Percentiles rank a stretch among this genome's conserved stretches.
Evolutionary conservation across 2,797 vertebrate genomes (phyloP).

Genomic region (Esox masquinongy): DNA sequence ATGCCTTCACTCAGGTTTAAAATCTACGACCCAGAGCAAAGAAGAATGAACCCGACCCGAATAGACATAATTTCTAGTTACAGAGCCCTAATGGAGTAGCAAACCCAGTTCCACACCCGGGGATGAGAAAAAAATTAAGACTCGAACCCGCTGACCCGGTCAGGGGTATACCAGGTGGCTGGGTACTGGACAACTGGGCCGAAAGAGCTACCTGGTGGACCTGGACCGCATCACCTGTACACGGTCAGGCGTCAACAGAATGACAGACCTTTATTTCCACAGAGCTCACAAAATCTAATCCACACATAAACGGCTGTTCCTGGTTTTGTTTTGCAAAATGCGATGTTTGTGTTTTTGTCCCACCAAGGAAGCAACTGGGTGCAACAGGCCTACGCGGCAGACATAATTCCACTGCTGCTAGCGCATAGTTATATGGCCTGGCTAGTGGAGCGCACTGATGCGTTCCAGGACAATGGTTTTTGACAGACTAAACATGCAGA

Average conservation of each 20-base stretch:
- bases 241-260: not conserved
- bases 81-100: too few relatives aligned
- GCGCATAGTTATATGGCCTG: not conserved
- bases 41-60: too few relatives aligned
- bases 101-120: too few relatives aligned
- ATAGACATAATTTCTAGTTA: too few relatives aligned
- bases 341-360: not conserved
- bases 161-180: not conserved
- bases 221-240: not conserved
- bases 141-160: too few relatives aligned
- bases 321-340: not conserved
- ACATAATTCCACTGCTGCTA: not conserved
- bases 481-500: constrained; percentile 62
- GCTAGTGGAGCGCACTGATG: not conserved
- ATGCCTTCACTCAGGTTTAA: too few relatives aligned
- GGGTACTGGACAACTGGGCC: not conserved
- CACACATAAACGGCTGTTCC: too few relatives aligned
- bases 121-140: too few relatives aligned
- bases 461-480: constrained; percentile 39
- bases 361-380: not conserved
- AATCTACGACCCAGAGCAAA: too few relatives aligned
- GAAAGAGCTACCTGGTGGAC: not conserved
- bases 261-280: not conserved
- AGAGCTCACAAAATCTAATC: not conserved
- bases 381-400: not conserved